Evolutionary conservation across 2,113 vertebrate genomes (phyloP).

Genomic region (Elanus axillaris): DNA sequence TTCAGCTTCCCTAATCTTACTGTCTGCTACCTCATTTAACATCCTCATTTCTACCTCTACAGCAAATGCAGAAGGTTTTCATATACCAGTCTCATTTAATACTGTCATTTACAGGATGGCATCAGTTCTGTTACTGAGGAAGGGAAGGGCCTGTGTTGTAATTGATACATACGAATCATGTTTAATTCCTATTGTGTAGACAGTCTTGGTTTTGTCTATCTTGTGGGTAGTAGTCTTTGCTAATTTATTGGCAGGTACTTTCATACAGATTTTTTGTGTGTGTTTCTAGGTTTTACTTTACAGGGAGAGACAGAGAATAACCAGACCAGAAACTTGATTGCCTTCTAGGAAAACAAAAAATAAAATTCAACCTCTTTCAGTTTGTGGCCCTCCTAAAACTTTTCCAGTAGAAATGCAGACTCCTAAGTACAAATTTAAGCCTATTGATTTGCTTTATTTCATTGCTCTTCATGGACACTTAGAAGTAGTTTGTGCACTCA

Average conservation of each 20-base stretch:
- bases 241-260: not conserved
- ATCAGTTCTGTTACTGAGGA: not conserved
- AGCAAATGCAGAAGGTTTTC: not conserved
- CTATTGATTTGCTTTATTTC: not conserved
- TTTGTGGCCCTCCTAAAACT: not conserved
- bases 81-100: not conserved
- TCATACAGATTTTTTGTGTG: not conserved
- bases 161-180: accelerated
- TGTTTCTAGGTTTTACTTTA: not conserved
- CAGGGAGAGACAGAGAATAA: not conserved
- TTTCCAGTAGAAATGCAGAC: not conserved
- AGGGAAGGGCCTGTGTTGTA: not conserved
- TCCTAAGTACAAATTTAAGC: not conserved
- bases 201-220: not conserved
- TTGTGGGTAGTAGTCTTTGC: not conserved
- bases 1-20: not conserved
- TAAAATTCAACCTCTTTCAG: not conserved
- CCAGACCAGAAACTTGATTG: not conserved
- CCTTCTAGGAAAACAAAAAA: not conserved
- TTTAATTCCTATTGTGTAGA: not conserved
- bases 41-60: not conserved
- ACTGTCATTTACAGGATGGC: not conserved
- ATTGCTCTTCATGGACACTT: not conserved
- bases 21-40: not conserved
- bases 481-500: not conserved